These are phyloP conservation scores for Andrena chrysosceles DNA, from an alignment of 2,888 invertebrate species.

Conservation along the genomic window DNA sequence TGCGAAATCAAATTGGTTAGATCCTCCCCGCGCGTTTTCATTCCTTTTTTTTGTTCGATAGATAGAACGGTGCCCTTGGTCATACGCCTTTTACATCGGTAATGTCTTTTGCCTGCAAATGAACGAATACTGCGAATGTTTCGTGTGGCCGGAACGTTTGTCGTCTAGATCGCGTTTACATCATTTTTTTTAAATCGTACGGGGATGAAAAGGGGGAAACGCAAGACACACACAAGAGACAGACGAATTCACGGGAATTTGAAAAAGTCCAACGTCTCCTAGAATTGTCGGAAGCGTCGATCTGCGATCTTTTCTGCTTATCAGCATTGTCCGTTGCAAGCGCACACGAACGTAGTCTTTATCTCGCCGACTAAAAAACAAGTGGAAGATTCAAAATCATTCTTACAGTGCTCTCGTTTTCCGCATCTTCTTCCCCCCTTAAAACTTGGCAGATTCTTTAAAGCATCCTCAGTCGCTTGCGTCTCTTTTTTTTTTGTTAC, in stretches of 20 bases:
- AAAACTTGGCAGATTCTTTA: constrained; percentile 67
- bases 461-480: constrained; percentile 73
- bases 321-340: not conserved
- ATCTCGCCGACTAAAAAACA: constrained; percentile 51
- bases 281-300: constrained; percentile 18
- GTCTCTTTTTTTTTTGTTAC: constrained; percentile 44
- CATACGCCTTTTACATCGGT: constrained; percentile 61
- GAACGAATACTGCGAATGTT: constrained; percentile 59
- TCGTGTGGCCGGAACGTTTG: constrained; percentile 78
- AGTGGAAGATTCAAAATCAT: constrained; percentile 68
- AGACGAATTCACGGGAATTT: constrained; percentile 40
- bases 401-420: constrained; percentile 12
- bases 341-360: constrained; percentile 49
- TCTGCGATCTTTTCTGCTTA: not conserved
- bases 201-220: constrained; percentile 20
- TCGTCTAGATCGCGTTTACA: constrained; percentile 62
- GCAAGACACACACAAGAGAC: constrained; percentile 50
- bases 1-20: constrained; percentile 16
- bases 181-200: not conserved
- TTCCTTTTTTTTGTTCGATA: not conserved
- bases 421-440: constrained; percentile 25
- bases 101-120: constrained; percentile 60
- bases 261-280: constrained; percentile 14
- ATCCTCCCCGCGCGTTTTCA: constrained; percentile 12
- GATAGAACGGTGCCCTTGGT: constrained; percentile 55